These are phyloP conservation scores for Patella depressa DNA, from an alignment of 2,888 invertebrate species.

Conservation along the genomic window DNA sequence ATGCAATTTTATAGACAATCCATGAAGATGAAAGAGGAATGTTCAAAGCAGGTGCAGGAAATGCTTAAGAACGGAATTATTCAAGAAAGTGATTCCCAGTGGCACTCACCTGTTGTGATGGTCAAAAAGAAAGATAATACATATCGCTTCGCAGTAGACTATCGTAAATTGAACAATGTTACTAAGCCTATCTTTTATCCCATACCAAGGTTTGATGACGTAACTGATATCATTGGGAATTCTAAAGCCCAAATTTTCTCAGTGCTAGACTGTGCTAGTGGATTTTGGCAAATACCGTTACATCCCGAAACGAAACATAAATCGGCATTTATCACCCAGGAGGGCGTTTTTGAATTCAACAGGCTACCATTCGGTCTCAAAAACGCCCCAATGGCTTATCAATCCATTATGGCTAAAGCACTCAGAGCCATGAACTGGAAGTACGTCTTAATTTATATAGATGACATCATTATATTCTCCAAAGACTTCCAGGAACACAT, in stretches of 20 bases:
- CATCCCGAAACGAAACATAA: constrained; percentile 29
- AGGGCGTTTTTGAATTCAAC: constrained; percentile 36
- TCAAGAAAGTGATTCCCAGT: constrained; percentile 14
- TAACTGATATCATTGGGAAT: constrained; percentile 33
- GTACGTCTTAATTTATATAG: constrained; percentile 40
- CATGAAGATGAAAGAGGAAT: constrained; percentile 25
- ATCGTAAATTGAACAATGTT: constrained; percentile 32
- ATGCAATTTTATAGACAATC: constrained; percentile 25
- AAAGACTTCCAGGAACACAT: constrained; percentile 34
- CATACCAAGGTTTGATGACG: constrained; percentile 36
- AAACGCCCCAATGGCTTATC: constrained; percentile 40
- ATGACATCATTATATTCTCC: constrained; percentile 42
- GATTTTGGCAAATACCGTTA: constrained; percentile 36
- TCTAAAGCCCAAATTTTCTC: constrained; percentile 27
- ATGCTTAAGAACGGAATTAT: constrained; percentile 28
- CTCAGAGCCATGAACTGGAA: constrained; percentile 40
- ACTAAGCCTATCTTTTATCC: constrained; percentile 34
- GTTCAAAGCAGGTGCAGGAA: constrained; percentile 35
- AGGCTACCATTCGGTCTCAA: constrained; percentile 41
- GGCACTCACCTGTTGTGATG: constrained; percentile 38
- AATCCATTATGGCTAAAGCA: constrained; percentile 33
- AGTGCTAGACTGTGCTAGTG: constrained; percentile 31
- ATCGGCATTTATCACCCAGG: constrained; percentile 39
- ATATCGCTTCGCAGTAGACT: constrained; percentile 41
- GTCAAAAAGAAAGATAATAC: constrained; percentile 33